A percentile compares a stretch with the other conserved stretches of the same genome.
phyloP scores from a whole-genome alignment of 2,888 invertebrate species.

The Cremastobaeus sp. region DNA sequence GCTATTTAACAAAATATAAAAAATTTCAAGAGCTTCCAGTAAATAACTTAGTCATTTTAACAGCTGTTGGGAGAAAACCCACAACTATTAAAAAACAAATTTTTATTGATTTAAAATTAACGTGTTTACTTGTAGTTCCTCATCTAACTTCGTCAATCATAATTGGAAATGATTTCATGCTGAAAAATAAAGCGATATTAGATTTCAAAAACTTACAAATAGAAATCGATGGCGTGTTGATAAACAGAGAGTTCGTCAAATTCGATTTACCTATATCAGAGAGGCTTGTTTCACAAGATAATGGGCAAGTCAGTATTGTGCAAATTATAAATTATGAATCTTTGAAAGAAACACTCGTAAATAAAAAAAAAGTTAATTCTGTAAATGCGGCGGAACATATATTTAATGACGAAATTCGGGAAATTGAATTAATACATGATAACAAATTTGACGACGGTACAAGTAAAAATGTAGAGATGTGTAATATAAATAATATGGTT shows the following conservation, averaged over 20 bases:
- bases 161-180: slow-evolving; percentile 10
- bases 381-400: background rate
- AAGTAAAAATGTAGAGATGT: background rate
- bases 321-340: background rate
- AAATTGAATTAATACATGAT: background rate
- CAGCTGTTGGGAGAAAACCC: slow-evolving; percentile 23
- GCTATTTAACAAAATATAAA: slow-evolving; percentile 10
- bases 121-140: slow-evolving; percentile 7
- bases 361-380: background rate
- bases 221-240: background rate
- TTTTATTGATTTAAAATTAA: background rate
- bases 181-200: slow-evolving; percentile 2
- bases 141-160: slow-evolving; percentile 4
- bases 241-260: background rate
- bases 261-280: background rate
- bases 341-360: background rate
- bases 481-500: background rate
- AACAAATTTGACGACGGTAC: background rate
- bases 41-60: slow-evolving; percentile 17
- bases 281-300: background rate
- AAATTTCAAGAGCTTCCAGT: slow-evolving; percentile 13
- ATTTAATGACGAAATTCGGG: background rate
- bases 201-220: slow-evolving; percentile 1
- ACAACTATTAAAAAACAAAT: slow-evolving; percentile 28
- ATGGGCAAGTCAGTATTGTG: background rate